These are phyloP conservation scores for Andrena cerasifolii DNA, from an alignment of 1,140 invertebrate genomes.

Conservation along the genomic window DNA sequence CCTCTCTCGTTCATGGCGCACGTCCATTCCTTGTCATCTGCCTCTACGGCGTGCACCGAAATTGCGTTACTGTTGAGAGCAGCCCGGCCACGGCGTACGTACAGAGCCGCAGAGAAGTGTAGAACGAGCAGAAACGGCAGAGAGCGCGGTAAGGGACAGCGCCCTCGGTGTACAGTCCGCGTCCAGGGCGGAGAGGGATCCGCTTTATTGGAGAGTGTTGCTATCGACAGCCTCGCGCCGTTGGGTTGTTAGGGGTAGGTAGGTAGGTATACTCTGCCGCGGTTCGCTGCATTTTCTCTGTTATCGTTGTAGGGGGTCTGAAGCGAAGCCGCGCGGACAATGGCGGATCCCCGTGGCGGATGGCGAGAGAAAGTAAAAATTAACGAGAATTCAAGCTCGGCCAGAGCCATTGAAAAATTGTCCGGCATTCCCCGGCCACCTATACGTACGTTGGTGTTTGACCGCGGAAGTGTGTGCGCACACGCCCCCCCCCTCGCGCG, in stretches of 20 bases:
- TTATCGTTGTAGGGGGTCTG: conserved; percentile 78
- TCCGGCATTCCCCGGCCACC: conserved; percentile 66
- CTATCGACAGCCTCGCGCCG: conserved; percentile 76
- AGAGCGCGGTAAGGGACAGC: conserved; percentile 45
- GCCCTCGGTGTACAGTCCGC: conserved; percentile 45
- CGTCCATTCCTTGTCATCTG: conserved; percentile 47
- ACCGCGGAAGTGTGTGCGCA: conserved; percentile 38
- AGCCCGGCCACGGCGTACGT: conserved; percentile 45
- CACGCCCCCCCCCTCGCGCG: too few relatives aligned
- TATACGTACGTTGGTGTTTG: conserved; percentile 31
- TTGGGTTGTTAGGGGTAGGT: conserved; percentile 71
- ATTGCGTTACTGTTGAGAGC: conserved; percentile 72
- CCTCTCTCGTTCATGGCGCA: conserved; percentile 10
- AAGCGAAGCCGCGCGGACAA: conserved; percentile 76
- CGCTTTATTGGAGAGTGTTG: conserved; percentile 78
- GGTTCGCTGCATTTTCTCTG: conserved; percentile 79
- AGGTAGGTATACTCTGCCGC: conserved; percentile 72
- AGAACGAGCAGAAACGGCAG: conserved; percentile 50
- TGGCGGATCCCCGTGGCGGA: conserved; percentile 76
- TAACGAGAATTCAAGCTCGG: conserved; percentile 82
- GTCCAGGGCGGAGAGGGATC: conserved; percentile 66
- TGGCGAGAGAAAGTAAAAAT: conserved; percentile 81
- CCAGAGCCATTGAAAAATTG: conserved; percentile 80
- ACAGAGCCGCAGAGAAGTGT: conserved; percentile 55
- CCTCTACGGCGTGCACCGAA: conserved; percentile 59